These are phyloP conservation scores for Hippocampus guttulatus DNA, from an alignment of 2,113 vertebrate species.

Conservation along the genomic window DNA sequence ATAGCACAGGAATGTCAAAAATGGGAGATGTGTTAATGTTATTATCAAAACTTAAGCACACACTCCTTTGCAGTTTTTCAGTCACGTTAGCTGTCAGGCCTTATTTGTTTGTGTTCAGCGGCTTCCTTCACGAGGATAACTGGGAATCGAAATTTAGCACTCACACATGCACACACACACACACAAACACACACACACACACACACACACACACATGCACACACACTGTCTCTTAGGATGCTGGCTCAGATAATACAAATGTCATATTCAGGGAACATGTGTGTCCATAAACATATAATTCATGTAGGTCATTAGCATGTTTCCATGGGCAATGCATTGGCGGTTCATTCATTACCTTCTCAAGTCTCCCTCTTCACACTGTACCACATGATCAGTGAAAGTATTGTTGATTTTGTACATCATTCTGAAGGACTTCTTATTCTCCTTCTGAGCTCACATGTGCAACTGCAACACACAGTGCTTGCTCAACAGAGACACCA, in stretches of 20 bases:
- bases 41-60: too few relatives aligned
- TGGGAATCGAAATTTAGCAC: background rate
- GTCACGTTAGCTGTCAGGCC: too few relatives aligned
- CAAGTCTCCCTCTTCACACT: background rate
- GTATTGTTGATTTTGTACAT: constrained; percentile 6
- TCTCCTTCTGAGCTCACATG: constrained; percentile 23
- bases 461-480: constrained; percentile 29
- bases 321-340: background rate
- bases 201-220: constrained; percentile 1
- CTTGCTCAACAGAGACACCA: constrained; percentile 22
- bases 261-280: constrained; percentile 15
- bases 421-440: constrained; percentile 13
- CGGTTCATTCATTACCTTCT: background rate
- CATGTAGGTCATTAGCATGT: background rate
- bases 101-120: too few relatives aligned
- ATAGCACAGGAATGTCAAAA: too few relatives aligned
- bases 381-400: background rate
- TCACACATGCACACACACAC: background rate
- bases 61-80: too few relatives aligned
- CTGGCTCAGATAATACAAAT: background rate
- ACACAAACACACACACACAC: constrained; percentile 6
- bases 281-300: background rate
- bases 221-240: background rate
- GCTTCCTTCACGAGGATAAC: too few relatives aligned
- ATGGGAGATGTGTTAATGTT: too few relatives aligned